These are phyloP conservation scores for Hydrozoanthus tunicans DNA, from an alignment of 64 coral and sea anemone genomes.

Conservation along the genomic window DNA sequence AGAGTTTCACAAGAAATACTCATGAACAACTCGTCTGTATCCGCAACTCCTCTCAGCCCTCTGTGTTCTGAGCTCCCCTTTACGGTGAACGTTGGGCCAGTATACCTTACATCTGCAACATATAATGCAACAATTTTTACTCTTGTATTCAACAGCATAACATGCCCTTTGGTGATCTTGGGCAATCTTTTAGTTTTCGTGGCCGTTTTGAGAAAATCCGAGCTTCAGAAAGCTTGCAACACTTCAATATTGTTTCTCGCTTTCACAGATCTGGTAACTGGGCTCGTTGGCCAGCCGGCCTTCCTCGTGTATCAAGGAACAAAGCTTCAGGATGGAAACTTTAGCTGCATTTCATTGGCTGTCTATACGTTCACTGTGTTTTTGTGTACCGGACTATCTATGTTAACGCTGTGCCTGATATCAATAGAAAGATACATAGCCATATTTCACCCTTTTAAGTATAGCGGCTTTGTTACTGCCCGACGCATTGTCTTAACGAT, in stretches of 20 bases:
- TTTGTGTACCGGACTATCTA: slow-evolving; percentile 66
- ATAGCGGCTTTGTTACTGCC: slow-evolving; percentile 51
- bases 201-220: slow-evolving; percentile 71
- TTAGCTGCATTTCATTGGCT: slow-evolving; percentile 60
- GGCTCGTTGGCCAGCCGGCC: slow-evolving; percentile 44
- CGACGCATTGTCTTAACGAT: slow-evolving; percentile 37
- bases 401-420: slow-evolving; percentile 71
- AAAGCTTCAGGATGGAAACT: slow-evolving; percentile 44
- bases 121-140: slow-evolving; percentile 60
- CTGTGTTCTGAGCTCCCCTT: slow-evolving; percentile 50
- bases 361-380: slow-evolving; percentile 65
- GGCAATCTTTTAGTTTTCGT: slow-evolving; percentile 75
- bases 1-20: not conserved
- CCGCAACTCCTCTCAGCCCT: too few species aligned
- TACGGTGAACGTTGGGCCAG: slow-evolving; percentile 60
- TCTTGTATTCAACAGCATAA: slow-evolving; percentile 66
- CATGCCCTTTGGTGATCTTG: slow-evolving; percentile 54
- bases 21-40: slow-evolving; percentile 12
- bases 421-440: slow-evolving; percentile 78
- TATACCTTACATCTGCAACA: slow-evolving; percentile 23
- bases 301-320: slow-evolving; percentile 72
- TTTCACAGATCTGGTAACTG: slow-evolving; percentile 60
- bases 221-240: slow-evolving; percentile 71
- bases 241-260: slow-evolving; percentile 79
- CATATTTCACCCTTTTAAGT: slow-evolving; percentile 81